Percentiles rank a stretch among this genome's conserved stretches.
phyloP scores from a whole-genome alignment of 2,113 vertebrate genomes.

The Gymnorhina tibicen region DNA sequence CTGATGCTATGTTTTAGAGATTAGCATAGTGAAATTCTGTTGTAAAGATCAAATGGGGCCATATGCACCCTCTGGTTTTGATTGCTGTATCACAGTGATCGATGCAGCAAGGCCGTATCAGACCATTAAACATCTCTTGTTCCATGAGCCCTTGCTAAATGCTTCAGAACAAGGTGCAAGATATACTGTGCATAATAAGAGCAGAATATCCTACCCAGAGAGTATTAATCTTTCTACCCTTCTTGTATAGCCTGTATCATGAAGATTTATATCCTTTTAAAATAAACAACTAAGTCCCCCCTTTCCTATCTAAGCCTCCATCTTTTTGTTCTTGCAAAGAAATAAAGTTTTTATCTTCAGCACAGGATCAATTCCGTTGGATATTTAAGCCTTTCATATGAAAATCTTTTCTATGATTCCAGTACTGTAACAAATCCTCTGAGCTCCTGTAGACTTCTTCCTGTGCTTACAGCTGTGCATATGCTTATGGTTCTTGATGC shows the following conservation, averaged over 20 bases:
- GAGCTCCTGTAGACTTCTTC: not conserved
- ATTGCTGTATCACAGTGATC: not conserved
- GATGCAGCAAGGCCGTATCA: not conserved
- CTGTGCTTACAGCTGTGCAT: not conserved
- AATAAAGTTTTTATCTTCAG: not conserved
- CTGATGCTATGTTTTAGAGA: not conserved
- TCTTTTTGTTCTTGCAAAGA: not conserved
- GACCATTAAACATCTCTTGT: constrained; percentile 32
- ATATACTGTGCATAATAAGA: constrained; percentile 19
- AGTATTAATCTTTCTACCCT: constrained; percentile 27
- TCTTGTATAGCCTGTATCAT: not conserved
- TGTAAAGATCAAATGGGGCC: constrained; percentile 5
- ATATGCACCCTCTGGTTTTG: not conserved
- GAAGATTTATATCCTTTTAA: constrained; percentile 26
- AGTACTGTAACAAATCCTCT: not conserved
- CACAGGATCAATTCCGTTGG: not conserved
- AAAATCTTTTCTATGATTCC: not conserved
- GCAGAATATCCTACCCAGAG: constrained; percentile 4
- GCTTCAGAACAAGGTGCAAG: constrained; percentile 31
- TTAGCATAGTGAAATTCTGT: not conserved
- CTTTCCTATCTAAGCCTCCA: not conserved
- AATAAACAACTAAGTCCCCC: not conserved
- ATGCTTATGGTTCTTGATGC: not conserved
- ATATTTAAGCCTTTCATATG: not conserved
- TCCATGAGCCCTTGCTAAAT: constrained; percentile 34